phyloP scores from a whole-genome alignment of 2,797 vertebrate species.

The Micrastur ruficollis region DNA sequence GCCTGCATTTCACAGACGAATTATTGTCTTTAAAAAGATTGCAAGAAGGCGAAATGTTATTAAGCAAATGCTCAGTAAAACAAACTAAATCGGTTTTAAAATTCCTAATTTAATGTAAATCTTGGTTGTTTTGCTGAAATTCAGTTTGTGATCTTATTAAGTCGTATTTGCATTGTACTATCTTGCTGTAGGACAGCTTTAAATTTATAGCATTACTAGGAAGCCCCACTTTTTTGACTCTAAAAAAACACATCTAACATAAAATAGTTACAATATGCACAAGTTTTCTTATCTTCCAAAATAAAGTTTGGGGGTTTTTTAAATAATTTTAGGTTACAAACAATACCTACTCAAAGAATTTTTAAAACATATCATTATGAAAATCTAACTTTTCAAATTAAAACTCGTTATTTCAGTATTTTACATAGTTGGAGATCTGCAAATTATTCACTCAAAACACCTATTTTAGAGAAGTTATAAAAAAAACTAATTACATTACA shows the following conservation, averaged over 20 bases:
- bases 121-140: constrained; percentile 80
- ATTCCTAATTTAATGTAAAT: constrained; percentile 87
- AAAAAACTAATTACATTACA: neutral
- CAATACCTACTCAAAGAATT: neutral
- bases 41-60: constrained; percentile 82
- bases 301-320: neutral
- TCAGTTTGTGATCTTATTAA: constrained; percentile 85
- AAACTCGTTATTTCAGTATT: neutral
- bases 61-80: constrained; percentile 87
- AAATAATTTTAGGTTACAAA: constrained; percentile 30
- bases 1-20: constrained; percentile 76
- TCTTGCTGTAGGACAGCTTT: constrained; percentile 79
- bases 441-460: neutral
- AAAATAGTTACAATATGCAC: constrained; percentile 59
- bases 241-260: constrained; percentile 54
- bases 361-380: neutral
- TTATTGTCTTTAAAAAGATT: constrained; percentile 84
- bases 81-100: constrained; percentile 84
- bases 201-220: constrained; percentile 76
- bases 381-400: neutral
- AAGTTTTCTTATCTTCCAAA: neutral
- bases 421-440: neutral
- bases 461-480: neutral
- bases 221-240: constrained; percentile 69
- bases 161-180: constrained; percentile 79